A percentile compares a stretch with the other conserved stretches of the same genome.
Conservation (phyloP, 2,888 invertebrate genomes). For the Melanostoma mellinum region DNA sequence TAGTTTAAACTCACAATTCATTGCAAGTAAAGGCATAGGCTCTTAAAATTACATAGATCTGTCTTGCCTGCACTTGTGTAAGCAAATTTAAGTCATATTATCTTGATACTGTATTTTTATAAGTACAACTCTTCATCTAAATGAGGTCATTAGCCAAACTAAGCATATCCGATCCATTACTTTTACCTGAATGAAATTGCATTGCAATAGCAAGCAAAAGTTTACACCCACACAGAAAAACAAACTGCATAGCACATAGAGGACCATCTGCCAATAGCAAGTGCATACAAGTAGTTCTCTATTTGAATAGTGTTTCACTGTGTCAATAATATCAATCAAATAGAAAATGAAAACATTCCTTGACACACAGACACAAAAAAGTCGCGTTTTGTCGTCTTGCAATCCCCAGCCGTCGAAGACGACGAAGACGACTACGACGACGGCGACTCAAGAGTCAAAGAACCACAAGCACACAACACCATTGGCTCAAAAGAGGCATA, state of each 20-base stretch:
- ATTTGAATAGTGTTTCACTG: slow-evolving; percentile 69
- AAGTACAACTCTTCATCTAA: neutral
- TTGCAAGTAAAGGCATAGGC: too few species aligned
- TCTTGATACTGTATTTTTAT: too few species aligned
- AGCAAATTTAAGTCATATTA: too few species aligned
- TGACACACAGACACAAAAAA: slow-evolving; percentile 65
- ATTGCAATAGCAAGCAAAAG: slow-evolving; percentile 58
- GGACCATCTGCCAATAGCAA: slow-evolving; percentile 54
- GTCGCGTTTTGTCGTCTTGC: slow-evolving; percentile 26
- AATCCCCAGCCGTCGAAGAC: slow-evolving; percentile 33
- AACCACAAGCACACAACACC: slow-evolving; percentile 46
- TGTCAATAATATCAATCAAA: slow-evolving; percentile 72
- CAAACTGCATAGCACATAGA: slow-evolving; percentile 6
- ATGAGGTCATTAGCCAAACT: slow-evolving; percentile 45
- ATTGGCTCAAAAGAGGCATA: slow-evolving; percentile 58
- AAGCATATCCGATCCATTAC: slow-evolving; percentile 28
- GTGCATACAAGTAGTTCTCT: slow-evolving; percentile 56
- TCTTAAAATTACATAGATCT: too few species aligned
- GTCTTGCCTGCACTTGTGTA: too few species aligned
- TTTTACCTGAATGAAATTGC: slow-evolving; percentile 58
- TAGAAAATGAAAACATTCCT: slow-evolving; percentile 72
- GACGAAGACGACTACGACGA: slow-evolving; percentile 25
- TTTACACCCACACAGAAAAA: slow-evolving; percentile 51
- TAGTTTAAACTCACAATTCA: too few species aligned
- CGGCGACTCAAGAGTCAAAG: slow-evolving; percentile 65